Evolutionary conservation across 2,797 vertebrate genomes (phyloP).

Genomic region (Carapus acus): DNA sequence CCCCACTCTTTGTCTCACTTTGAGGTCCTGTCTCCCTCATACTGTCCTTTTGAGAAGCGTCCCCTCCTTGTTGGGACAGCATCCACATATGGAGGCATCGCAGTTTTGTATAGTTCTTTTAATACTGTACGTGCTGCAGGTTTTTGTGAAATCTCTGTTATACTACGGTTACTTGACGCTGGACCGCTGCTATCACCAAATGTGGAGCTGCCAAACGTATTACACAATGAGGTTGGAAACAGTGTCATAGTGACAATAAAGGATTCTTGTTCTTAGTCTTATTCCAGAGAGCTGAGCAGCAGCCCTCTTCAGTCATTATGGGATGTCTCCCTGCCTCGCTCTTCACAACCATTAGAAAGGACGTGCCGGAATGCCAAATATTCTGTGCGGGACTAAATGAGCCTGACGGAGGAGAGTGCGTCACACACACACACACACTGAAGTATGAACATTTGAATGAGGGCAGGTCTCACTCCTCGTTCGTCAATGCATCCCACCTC

Average conservation of each 20-base stretch:
- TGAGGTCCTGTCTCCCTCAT: conserved; percentile 20
- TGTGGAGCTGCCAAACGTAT: too few relatives aligned
- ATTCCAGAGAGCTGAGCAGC: too few relatives aligned
- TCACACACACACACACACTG: conserved; percentile 41
- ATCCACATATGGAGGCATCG: conserved; percentile 42
- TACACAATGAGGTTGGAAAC: too few relatives aligned
- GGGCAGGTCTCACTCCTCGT: conserved; percentile 32
- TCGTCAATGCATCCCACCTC: conserved; percentile 26
- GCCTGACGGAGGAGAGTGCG: conserved; percentile 35
- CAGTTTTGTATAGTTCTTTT: too few relatives aligned
- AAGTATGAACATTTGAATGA: conserved; percentile 66
- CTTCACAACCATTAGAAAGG: conserved; percentile 51
- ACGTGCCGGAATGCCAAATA: conserved; percentile 66
- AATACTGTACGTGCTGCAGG: too few relatives aligned
- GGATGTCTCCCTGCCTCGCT: conserved; percentile 44
- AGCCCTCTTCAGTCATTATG: conserved; percentile 51
- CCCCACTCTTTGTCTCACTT: conserved; percentile 9
- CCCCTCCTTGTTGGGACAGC: conserved; percentile 33
- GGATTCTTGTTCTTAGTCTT: too few relatives aligned
- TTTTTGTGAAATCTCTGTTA: too few relatives aligned
- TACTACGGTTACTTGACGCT: too few relatives aligned
- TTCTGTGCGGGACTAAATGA: conserved; percentile 62
- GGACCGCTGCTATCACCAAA: too few relatives aligned
- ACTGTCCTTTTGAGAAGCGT: conserved; percentile 26
- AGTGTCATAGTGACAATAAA: too few relatives aligned